phyloP scores from a whole-genome alignment of 2,888 invertebrate species.

The Tipula helvola region DNA sequence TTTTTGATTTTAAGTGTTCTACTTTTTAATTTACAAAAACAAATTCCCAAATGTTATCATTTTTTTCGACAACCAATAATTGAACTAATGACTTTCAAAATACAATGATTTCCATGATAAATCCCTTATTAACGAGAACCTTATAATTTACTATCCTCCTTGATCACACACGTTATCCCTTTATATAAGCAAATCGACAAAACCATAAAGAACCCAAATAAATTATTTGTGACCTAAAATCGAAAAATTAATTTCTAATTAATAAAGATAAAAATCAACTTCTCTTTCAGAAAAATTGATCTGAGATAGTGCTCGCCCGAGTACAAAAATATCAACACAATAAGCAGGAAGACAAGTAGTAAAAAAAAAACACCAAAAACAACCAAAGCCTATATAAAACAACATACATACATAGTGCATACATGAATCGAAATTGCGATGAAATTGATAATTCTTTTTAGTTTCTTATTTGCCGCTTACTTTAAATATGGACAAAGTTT shows the following conservation, averaged over 20 bases:
- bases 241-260: not conserved
- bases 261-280: not conserved
- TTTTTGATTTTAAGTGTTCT: too few relatives aligned
- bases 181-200: not conserved
- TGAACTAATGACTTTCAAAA: too few relatives aligned
- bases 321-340: not conserved
- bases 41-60: too few relatives aligned
- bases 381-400: not conserved
- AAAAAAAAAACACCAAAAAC: not conserved
- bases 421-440: constrained; percentile 1
- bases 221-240: not conserved
- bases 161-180: not conserved
- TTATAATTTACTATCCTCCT: not conserved
- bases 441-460: constrained; percentile 10
- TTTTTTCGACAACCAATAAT: too few relatives aligned
- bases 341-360: not conserved
- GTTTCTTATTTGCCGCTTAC: constrained; percentile 6
- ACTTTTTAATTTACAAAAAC: too few relatives aligned
- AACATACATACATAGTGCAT: not conserved
- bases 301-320: not conserved
- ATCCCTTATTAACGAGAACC: not conserved
- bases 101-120: too few relatives aligned
- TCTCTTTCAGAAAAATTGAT: not conserved
- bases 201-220: not conserved
- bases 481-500: constrained; percentile 25